Base-by-base conservation (phyloP, 2,113 vertebrate species). In the Panthera uncia region DNA sequence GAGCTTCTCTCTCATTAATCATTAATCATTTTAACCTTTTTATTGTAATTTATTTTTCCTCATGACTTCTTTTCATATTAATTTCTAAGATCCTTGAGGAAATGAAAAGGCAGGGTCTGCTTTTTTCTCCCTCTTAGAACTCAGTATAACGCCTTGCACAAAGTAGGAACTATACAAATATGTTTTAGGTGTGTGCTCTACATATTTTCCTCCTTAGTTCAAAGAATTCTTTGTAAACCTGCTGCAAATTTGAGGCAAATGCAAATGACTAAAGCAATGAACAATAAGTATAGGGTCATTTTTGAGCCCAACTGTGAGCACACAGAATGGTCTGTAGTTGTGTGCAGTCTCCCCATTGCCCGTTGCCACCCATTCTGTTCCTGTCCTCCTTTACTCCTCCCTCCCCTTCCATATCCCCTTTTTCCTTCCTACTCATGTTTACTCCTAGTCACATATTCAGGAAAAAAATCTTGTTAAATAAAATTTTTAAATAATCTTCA, bases 221-320 rank as follows among this genome's bases (percentile, higher is more conserved):
- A 96, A 96, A 79, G 1, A 93, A 78, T 78, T 78, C n/a, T 86
- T 86, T 89, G 27, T 66, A 69, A 94, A 29, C 10, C 15, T n/a
- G 15, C 25, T 91, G 25, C 50, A 76, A 52, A 61, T 61, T 45
- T 93, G 14, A 88, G 19, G 88, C 71, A 68, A 68, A 76, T 21
- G n/a, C 31, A 65, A 83, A 25, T 65, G 55, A 2, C 7, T 50
- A 66, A 88, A 48, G 14, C 29, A 93, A 69, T 12, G 33, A 27
- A 79, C n/a, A 45, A 19, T 27, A 45, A 41, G 33, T 5, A 1
- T 3, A 63, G 8, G 15, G 18, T 8, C 45, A 66, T 74, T 16
- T 83, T 33, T 63, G 38, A 92, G 25, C 0, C 63, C 27, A 71
- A 23, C 0, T 27, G 1, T 41, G 31, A 45, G 13, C 52, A 93